Base-by-base conservation (phyloP, 2,888 invertebrate genomes). In the Chloroclystis v-ata region DNA sequence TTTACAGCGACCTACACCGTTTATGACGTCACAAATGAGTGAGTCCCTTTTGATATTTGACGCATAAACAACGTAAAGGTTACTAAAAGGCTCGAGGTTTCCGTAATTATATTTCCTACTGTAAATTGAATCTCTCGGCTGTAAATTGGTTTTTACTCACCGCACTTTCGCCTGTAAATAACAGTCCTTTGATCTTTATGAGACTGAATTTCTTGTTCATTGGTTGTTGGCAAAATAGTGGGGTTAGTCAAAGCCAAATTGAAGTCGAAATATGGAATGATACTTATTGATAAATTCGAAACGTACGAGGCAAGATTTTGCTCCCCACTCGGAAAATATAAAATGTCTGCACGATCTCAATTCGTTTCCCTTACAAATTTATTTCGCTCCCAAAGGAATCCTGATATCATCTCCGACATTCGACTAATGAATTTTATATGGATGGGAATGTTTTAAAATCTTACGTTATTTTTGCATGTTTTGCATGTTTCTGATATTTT, bases 1-100 rank as follows among this genome's bases (percentile, higher is more conserved):
- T 94, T 93, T 89, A 94, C 94, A 69, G 95, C 96, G 67, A 93
- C 94, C 83, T 96, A 95, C 89, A 95, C 95, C 65, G 93, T 96
- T 81, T 96, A 95, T 89, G 95, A 96, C 89, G 95, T 96, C 82
- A 92, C 92, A 75, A 96, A 95, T 86, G 95, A 95, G 94, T 95
- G 79, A 92, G 94, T 93, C 75, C 56, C 63, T 59, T 65, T 68
- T 71, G 63, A 67, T 65, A 66, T 72, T 68, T 72, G 60, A 61
- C 59, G 57, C 59, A 61, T 61, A 40, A 63, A 59, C 59, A 40
- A 61, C 56, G 59, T 66, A 67, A 67, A 69, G 63, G 65, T 63
- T 57, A 56, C 59, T 60, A 60, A 65, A 62, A 60, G 55, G 56
- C 56, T 56, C 51, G 52, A 65, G 65, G 61, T 66, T 56, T 51